Conservation (phyloP, 2,797 vertebrate species). For the Urosaurus nigricauda region DNA sequence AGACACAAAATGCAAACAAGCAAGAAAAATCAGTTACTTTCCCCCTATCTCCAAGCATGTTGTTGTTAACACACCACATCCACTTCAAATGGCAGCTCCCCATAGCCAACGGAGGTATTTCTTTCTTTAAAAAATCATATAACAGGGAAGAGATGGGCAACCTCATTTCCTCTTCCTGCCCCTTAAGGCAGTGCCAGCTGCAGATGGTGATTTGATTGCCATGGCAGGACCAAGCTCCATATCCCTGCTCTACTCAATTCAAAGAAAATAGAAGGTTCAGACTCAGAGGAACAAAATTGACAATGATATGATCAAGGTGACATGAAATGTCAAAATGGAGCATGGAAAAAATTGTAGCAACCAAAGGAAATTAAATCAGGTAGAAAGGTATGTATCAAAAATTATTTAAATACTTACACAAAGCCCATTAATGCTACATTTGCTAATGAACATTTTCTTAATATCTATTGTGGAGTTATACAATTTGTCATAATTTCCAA, state of each 20-base stretch:
- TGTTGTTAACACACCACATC: no score
- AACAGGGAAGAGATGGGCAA: not conserved
- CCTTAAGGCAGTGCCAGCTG: not conserved
- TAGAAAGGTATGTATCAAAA: not conserved
- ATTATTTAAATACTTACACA: not conserved
- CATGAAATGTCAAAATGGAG: not conserved
- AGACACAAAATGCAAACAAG: not conserved
- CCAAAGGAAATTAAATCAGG: slow-evolving; percentile 9
- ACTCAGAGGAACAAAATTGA: slow-evolving; percentile 6
- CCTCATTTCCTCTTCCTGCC: slow-evolving; percentile 4
- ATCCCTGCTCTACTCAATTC: not conserved
- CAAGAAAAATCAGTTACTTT: no score
- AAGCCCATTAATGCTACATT: slow-evolving; percentile 18
- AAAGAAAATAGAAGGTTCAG: not conserved
- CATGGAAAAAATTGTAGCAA: not conserved
- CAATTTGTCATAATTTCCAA: slow-evolving; percentile 56
- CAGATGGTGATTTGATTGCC: slow-evolving; percentile 14
- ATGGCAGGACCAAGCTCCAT: slow-evolving; percentile 10
- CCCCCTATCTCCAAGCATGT: not conserved
- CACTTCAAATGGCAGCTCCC: not conserved
- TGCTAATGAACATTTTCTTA: slow-evolving; percentile 52
- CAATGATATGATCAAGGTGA: not conserved
- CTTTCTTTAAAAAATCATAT: slow-evolving; percentile 4
- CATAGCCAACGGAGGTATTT: not conserved
- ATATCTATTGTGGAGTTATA: slow-evolving; percentile 27